A percentile compares a stretch with the other conserved stretches of the same genome.
Evolutionary conservation across 2,113 vertebrate genomes (phyloP).

Genomic region (Malurus elegans): DNA sequence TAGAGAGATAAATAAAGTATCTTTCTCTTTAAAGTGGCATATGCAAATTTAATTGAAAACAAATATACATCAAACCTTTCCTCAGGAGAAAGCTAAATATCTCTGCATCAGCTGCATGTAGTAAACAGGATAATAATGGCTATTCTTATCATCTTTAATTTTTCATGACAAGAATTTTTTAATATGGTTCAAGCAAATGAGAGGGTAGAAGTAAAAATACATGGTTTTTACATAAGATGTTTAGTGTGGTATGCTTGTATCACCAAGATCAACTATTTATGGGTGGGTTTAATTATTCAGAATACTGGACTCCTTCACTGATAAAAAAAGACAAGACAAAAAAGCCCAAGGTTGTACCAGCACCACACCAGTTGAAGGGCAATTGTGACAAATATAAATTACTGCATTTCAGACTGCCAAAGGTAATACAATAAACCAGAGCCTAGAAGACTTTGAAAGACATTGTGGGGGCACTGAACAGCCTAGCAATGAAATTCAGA

Average conservation of each 20-base stretch:
- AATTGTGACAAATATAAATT: constrained; percentile 46
- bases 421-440: constrained; percentile 43
- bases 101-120: constrained; percentile 24
- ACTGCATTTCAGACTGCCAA: constrained; percentile 1
- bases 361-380: constrained; percentile 5
- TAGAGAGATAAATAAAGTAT: constrained; percentile 36
- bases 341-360: neutral
- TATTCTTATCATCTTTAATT: constrained; percentile 54
- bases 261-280: constrained; percentile 3
- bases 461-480: neutral
- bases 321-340: neutral
- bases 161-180: constrained; percentile 37
- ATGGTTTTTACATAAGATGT: neutral
- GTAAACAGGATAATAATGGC: constrained; percentile 58
- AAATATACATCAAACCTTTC: constrained; percentile 58
- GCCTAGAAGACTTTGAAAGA: constrained; percentile 9
- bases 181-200: constrained; percentile 14
- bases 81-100: constrained; percentile 53
- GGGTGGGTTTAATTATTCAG: constrained; percentile 34
- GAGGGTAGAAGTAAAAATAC: neutral
- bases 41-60: constrained; percentile 68
- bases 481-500: neutral
- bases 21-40: constrained; percentile 36
- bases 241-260: neutral
- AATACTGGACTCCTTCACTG: neutral